Evolutionary conservation across 2,797 vertebrate genomes (phyloP), one percentile per base, ranked within the genome.

Genomic region (Periparus ater): DNA sequence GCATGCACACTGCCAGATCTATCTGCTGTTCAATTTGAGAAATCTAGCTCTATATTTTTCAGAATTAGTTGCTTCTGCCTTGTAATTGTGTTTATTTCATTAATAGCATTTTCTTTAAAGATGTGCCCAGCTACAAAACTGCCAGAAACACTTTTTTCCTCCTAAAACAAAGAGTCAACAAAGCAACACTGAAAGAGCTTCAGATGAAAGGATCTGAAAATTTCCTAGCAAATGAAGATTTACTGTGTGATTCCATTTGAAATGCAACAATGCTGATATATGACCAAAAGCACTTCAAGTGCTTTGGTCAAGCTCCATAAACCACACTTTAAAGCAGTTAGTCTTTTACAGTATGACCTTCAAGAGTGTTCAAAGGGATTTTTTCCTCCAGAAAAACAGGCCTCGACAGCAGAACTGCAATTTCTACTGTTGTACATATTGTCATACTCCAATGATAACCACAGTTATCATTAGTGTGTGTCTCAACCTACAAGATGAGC

Each of bases 261-360:
- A 95, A 76, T 82, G 45, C 70, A 96, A 42, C 77, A 73, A 60
- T 70, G 71, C 60, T 10, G 0, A 61, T 2, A 4, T 19, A 85
- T 68, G 79, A 96, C 84, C 29, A 1, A 80, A 89, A 83, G 70
- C 11, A 40, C 66, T 80, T 70, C 7, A 48, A 89, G 85, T 83
- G 75, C 40, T 55, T 91, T 97, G 87, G 95, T 91, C 68, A 66
- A 48, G 93, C 73, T 96, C 95, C 95, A 95, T 91, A 68, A 95
- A 93, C 92, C 42, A 13, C 42, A 20, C 50, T 65, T 27, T 91
- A 48, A 91, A 96, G 67, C 62, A 76, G 77, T 77, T 76, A 82
- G 86, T 76, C 68, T 72, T 95, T 87, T 75, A 65, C 44, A 72
- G 75, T 62, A 45, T 1, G n/a, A 96, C 93, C 93, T 96, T 95